Evolutionary conservation across 2,888 invertebrate genomes (phyloP), one percentile per base, ranked within the genome.

Genomic region (Notodonta dromedarius): DNA sequence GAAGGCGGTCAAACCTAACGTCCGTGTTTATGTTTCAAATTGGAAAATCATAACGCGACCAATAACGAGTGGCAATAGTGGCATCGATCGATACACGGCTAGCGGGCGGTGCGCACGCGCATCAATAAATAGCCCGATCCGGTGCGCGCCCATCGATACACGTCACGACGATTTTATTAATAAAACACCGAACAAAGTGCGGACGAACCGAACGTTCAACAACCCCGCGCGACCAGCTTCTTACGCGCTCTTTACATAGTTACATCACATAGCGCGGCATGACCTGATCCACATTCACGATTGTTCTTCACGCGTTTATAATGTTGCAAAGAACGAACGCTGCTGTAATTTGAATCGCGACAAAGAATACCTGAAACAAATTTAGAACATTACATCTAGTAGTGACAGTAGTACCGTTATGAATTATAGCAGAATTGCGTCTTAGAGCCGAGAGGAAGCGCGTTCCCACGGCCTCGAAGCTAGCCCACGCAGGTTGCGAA

Each of bases 111-210:
- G 87, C 84, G 86, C 87, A 80, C 80, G 85, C 89, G 88, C 86
- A 86, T 89, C 89, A 85, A 89, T 90, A 90, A 90, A 90, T 90
- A 91, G 91, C 87, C 79, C 83, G 86, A 87, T 87, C 83, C 80
- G 79, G 78, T 79, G 84, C 82, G 83, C 85, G 84, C 79, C 80
- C 85, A 84, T 88, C 91, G 88, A 90, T 89, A 88, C 87, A 86
- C 90, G 90, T 91, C 90, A 91, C 87, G 80, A 83, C 81, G 80
- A 87, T 88, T 90, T 91, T 92, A 92, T 92, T 91, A 92, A 92
- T 92, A 93, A 89, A 92, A 89, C 88, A 70, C 83, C 83, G 85
- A 88, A 88, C 85, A 79, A 79, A 80, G 81, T 80, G 83, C 85
- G 79, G 83, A 76, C 85, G 82, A 79, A 76, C 74, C 78, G 79